Base-by-base conservation (phyloP, 2,113 vertebrate genomes). In the Dolichallabes microphthalmus region DNA sequence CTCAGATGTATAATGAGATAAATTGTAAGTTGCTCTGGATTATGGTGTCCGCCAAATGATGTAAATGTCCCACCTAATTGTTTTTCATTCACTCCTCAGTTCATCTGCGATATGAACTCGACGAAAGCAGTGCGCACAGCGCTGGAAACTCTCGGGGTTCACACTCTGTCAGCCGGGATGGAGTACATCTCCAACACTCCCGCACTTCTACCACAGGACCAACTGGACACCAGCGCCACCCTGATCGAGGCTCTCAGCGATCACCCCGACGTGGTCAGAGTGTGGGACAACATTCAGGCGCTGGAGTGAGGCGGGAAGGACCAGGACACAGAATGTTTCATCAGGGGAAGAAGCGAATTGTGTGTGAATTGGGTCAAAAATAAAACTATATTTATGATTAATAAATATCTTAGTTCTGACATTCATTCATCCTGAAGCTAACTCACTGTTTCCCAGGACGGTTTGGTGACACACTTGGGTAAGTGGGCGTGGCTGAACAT, bases 281-380 rank as follows among this genome's bases (percentile, higher is more conserved):
- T 98, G 52, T 97, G 95, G 91, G 96, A 97, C 91, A 98, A 97
- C 88, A 96, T 98, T 82, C 92, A 95, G 82, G 87, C 85, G 7
- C 78, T 87, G 84, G 90, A 90, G 88, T 94, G 89, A 93, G 53
- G 0, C 3, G 32, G 74, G 9, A 53, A 77, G 2, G 55, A 64
- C 12, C 1, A 17, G 17, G 25, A 61, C 7, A 30, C 52, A 22
- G 35, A 57, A 30, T 73, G n/a, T 60, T 64, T 58, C 20, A 19
- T 14, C 1, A 64, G 61, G 45, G 45, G 45, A 45, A 45, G 6
- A 68, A 32, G 20, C 11, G n/a, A n/a, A 25, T n/a, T 55, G 25
- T 39, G 68, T 22, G 15, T 22, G 11, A n/a, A 66, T 5, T 73
- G 20, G 35, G 13, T 58, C 58, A 0, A 55, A n/a, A 83, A 74